Conservation (phyloP, 2,113 vertebrate species). For the Pimephales promelas region DNA sequence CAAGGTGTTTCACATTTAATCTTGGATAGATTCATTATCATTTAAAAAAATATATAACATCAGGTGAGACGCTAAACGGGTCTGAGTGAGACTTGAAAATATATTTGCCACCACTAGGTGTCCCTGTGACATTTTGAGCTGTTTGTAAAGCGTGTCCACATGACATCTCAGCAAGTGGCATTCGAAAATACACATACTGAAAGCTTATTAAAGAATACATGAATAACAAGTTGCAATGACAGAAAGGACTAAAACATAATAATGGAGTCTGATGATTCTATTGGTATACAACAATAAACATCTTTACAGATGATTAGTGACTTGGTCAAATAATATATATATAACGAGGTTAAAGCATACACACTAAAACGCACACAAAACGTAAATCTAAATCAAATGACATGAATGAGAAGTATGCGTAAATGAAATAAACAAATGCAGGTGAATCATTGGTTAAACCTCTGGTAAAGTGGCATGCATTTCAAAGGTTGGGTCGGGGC, state of each 20-base stretch:
- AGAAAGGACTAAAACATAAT: neutral
- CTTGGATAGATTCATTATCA: conserved; percentile 11
- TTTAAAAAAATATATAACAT: neutral
- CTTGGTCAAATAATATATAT: neutral
- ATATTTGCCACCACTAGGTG: conserved; percentile 71
- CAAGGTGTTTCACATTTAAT: neutral
- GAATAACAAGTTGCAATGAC: neutral
- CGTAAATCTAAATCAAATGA: neutral
- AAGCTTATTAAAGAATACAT: neutral
- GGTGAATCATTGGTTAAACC: conserved; percentile 10
- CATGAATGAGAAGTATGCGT: neutral
- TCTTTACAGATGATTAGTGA: neutral
- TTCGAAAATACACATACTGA: neutral
- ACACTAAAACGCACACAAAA: neutral
- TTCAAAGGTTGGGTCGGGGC: conserved; percentile 6
- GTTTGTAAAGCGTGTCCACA: neutral
- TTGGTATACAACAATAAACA: neutral
- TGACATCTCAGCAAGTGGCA: conserved; percentile 4
- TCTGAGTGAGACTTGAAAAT: neutral
- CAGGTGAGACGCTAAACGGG: neutral
- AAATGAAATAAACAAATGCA: neutral
- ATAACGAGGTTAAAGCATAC: neutral
- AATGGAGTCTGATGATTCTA: neutral
- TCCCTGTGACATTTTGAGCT: conserved; percentile 64
- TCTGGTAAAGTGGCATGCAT: neutral